Base-by-base conservation (phyloP, 2,888 invertebrate genomes). In the Cerastis rubricosa region DNA sequence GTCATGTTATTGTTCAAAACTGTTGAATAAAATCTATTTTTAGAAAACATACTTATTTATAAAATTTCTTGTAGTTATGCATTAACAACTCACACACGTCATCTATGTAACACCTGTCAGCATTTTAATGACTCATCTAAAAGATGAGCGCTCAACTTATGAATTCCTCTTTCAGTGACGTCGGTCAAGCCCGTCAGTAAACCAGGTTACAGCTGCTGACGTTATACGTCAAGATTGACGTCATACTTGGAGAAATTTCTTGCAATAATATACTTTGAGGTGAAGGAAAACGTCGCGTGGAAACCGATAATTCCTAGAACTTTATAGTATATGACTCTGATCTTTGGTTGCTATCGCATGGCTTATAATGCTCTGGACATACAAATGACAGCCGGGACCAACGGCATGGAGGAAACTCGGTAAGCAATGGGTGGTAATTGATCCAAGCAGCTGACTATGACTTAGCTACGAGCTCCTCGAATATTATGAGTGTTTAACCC, bases 161-260 rank as follows among this genome's bases (percentile, higher is more conserved):
- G 40, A 54, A 63, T 63, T 79, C 43, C 51, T 68, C 43, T 17
- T 25, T 19, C n/a, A 1, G 2, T 79, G 80, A 78, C 71, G 80
- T 17, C 59, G 29, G 8, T 61, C 22, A 47, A 45, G 35, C 66
- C 22, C 14, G 47, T 17, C 17, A n/a, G 6, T 45, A 9, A 47
- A 70, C 40, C 14, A n/a, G 19, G 29, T 54, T 35, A 47, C 40
- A 64, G 4, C 29, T 76, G 4, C 29, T 76, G 57, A 67, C 67
- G 78, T 54, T 29, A 3, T 43, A 47, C 51, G 6, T 35, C 0
- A 22, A 12, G 22, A 29, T 40, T 77, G 63, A 65, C 80, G 80
- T 80, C 54, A 47, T 3, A 35, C 25, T 14, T 40, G 40, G n/a
- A 64, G 71, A 65, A 57, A 79, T 25, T 71, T 49, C 14, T 9